Evolutionary conservation across 1,140 invertebrate genomes (phyloP), one percentile per base, ranked within the genome.

Genomic region (Mycetomoellerius zeteki): DNA sequence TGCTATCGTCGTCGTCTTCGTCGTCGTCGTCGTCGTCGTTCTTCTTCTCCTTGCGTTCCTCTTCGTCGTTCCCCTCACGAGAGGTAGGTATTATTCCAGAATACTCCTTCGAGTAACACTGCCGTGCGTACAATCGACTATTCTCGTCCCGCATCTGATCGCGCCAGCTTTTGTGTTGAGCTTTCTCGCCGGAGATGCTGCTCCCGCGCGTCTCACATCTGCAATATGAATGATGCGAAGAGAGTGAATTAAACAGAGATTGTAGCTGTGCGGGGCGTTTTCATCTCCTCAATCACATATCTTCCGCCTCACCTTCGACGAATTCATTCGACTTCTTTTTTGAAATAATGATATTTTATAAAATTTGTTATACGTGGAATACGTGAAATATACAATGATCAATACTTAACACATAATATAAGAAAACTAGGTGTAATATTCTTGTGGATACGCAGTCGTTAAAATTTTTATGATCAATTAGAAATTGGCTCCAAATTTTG

Each of bases 1-100:
- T 24, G 2, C 73, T 33, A 16, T 86, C 76, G 54, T 86, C 87
- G 7, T 52, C 27, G 0, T 91, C 86, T 0, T 92, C 85, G 12
- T 69, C 47, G 1, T 85, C 52, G 10, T 87, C 67, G 16, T 80
- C 60, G 8, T 88, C 89, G 43, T 80, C 47, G 1, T 77, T 52
- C 8, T 88, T 65, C 43, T 85, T 65, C n/a, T 73, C 21, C 62
- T 21, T 84, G 1, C 33, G 21, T 3, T 90, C 77, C 5, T 90
- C 76, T 3, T 90, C 84, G 52, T 89, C 90, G 47, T 88, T 90
- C 7, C 85, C 58, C 50, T 91, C 87, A 10, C 71, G 60, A 47
- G 69, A 37, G 1, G 33, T 33, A 0, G 60, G 75, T 33, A 69
- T 71, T 67, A 69, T 90, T n/a, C 75, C 82, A 37, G 50, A 47